Conservation (phyloP, 2,888 invertebrate genomes). For the Ischnura elegans region DNA sequence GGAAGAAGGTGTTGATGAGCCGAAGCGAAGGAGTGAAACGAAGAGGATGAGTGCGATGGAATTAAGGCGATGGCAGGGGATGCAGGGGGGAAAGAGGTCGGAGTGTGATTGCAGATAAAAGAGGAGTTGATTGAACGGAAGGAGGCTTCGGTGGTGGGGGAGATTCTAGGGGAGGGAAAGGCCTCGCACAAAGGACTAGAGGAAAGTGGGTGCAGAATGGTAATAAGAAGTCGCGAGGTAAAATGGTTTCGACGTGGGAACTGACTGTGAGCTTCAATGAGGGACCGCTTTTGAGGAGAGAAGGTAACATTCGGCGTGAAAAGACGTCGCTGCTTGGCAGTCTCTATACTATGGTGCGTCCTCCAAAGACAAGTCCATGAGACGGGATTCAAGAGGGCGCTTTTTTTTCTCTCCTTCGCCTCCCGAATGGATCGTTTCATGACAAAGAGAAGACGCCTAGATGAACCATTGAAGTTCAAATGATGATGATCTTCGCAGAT, state of each 20-base stretch:
- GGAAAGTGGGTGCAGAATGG: not conserved
- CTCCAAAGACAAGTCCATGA: not conserved
- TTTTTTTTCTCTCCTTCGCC: not conserved
- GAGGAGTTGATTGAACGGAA: slow-evolving; percentile 25
- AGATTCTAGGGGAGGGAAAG: not conserved
- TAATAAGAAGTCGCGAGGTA: not conserved
- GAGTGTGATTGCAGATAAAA: not conserved
- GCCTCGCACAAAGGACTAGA: not conserved
- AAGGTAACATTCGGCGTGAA: not conserved
- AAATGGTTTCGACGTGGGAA: not conserved
- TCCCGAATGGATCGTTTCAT: not conserved
- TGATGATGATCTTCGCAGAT: not conserved
- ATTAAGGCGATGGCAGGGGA: not conserved
- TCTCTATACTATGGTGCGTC: not conserved
- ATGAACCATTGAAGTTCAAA: not conserved
- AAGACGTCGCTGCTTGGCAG: not conserved
- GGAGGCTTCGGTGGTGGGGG: not conserved
- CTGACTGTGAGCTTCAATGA: not conserved
- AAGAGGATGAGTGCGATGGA: not conserved
- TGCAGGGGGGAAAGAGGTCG: not conserved
- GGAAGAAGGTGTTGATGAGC: not conserved
- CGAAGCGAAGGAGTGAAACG: not conserved
- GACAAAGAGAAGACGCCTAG: not conserved
- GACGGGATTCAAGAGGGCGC: not conserved
- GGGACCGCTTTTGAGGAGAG: not conserved